Percentiles rank a stretch among this genome's conserved stretches.
Evolutionary conservation across 2,113 vertebrate species (phyloP).

Genomic region (Collichthys lucidus): DNA sequence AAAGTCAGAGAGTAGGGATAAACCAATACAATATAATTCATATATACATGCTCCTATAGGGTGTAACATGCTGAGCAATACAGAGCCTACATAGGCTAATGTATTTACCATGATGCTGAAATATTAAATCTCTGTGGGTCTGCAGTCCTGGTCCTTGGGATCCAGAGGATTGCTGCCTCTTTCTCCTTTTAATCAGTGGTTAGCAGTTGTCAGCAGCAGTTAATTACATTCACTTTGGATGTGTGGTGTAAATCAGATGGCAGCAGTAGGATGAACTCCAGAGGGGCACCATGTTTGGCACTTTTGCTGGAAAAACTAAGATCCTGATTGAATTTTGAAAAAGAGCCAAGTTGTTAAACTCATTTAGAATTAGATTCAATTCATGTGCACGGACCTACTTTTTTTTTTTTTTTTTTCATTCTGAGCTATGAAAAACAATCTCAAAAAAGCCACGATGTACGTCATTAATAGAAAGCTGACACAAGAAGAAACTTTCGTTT

Average conservation of each 20-base stretch:
- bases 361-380: neutral
- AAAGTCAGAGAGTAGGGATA: neutral
- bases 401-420: neutral
- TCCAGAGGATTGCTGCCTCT: too few relatives aligned
- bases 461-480: conserved; percentile 7
- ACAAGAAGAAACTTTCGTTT: neutral
- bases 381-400: neutral
- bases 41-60: too few relatives aligned
- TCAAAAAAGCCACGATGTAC: neutral
- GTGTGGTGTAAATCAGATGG: neutral
- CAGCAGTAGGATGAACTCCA: neutral
- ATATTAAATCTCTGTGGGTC: neutral
- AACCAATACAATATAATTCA: too few relatives aligned
- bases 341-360: neutral
- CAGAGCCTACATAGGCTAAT: neutral
- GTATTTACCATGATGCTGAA: conserved; percentile 3
- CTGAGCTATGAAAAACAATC: conserved; percentile 2
- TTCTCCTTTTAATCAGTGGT: too few relatives aligned
- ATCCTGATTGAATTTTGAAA: neutral
- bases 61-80: neutral
- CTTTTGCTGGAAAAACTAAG: neutral
- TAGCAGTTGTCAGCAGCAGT: too few relatives aligned
- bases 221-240: neutral
- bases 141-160: neutral
- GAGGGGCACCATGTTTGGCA: neutral